These are phyloP conservation scores for Dermochelys coriacea DNA, from an alignment of 2,797 vertebrate species.

Conservation along the genomic window DNA sequence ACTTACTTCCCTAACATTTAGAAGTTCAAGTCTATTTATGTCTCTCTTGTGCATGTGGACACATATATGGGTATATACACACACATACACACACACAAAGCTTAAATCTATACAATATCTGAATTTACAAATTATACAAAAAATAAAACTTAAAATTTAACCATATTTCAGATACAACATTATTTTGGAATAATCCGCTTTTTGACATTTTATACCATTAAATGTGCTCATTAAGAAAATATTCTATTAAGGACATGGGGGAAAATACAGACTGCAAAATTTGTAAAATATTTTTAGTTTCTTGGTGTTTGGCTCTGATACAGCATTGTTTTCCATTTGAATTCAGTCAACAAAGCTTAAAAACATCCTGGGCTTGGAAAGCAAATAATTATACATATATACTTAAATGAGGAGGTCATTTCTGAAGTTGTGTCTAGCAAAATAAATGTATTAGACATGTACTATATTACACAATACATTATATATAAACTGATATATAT, in stretches of 20 bases:
- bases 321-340: neutral
- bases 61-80: neutral
- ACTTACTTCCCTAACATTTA: neutral
- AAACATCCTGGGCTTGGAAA: neutral
- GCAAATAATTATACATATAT: rapidly evolving
- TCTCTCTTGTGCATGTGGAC: neutral
- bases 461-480: neutral
- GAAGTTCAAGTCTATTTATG: neutral
- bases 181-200: rapidly evolving
- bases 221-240: rapidly evolving
- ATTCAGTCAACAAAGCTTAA: neutral
- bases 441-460: neutral
- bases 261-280: neutral
- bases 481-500: neutral
- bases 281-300: neutral
- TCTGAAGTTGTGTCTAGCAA: neutral
- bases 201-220: neutral
- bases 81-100: neutral
- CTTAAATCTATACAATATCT: neutral
- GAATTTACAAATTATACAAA: neutral
- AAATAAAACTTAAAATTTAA: rapidly evolving
- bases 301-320: neutral
- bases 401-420: neutral
- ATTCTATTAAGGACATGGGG: rapidly evolving
- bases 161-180: neutral